A percentile compares a stretch with the other conserved stretches of the same genome.
Conservation (phyloP, 1,140 invertebrate species). For the Drosophila pectinifera region DNA sequence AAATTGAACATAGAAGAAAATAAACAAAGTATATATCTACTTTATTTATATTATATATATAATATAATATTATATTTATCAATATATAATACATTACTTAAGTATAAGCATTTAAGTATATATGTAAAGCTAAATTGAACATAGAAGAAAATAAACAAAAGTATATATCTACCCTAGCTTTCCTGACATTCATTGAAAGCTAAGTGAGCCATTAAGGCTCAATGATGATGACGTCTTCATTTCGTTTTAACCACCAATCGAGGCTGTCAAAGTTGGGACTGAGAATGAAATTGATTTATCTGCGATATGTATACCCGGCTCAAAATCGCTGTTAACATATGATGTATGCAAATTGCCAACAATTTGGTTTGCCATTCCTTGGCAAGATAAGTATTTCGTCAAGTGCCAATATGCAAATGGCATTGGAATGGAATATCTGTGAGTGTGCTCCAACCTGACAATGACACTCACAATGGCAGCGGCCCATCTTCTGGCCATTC, state of each 20-base stretch:
- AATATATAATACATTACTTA: too few relatives aligned
- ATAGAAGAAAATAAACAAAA: not conserved
- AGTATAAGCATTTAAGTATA: too few relatives aligned
- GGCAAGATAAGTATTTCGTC: slow-evolving; percentile 56
- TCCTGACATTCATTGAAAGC: slow-evolving; percentile 13
- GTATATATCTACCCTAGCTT: not conserved
- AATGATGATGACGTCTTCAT: slow-evolving; percentile 31
- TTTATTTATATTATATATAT: too few relatives aligned
- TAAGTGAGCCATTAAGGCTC: slow-evolving; percentile 5
- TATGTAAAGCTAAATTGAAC: too few relatives aligned
- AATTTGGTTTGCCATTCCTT: slow-evolving; percentile 75
- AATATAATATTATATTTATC: too few relatives aligned
- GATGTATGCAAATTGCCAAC: slow-evolving; percentile 78
- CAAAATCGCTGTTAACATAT: slow-evolving; percentile 59
- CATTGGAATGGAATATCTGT: slow-evolving; percentile 26
- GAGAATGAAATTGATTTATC: slow-evolving; percentile 49
- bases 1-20: too few relatives aligned
- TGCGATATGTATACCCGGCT: slow-evolving; percentile 45
- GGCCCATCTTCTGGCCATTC: slow-evolving; percentile 52
- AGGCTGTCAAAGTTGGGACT: slow-evolving; percentile 31
- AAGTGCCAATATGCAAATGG: slow-evolving; percentile 67
- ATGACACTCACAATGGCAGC: slow-evolving; percentile 60
- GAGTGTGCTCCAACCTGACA: slow-evolving; percentile 53
- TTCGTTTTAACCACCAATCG: slow-evolving; percentile 33
- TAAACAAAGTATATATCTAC: too few relatives aligned